Evolutionary conservation across 2,113 vertebrate genomes (phyloP), one percentile per base, ranked within the genome.

Genomic region (Montifringilla adamsi): DNA sequence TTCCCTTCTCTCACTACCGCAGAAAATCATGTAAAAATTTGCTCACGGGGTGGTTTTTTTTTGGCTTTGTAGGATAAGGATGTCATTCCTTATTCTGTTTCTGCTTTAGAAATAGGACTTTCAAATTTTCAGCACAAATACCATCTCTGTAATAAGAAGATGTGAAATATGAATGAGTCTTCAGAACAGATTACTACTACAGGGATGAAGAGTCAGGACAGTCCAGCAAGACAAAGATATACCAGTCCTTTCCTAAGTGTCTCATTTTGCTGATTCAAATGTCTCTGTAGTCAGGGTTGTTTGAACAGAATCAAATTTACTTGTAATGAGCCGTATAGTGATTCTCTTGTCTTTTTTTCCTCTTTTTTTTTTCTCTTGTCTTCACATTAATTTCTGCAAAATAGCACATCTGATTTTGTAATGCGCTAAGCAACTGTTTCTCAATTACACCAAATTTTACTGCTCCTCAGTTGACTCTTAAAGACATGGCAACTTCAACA

Each of bases 281-380:
- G n/a, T 67, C 69, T 88, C 75, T 80, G 55, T 85, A 94, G 72
- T 95, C 91, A 95, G 90, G 87, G 84, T 77, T 95, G 87, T 95
- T 95, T 94, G 89, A 95, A 89, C 84, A 90, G 84, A 92, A 93
- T 93, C 91, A 95, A 94, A 97, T 94, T 95, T 95, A 70, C 86
- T 97, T 93, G 84, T 95, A 96, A 97, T 94, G 94, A 94, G 77
- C 84, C 91, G 68, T 96, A 81, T 37, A 96, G 84, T 58, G 77
- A 95, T 92, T 93, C 52, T 84, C 64, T 55, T 81, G 68, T 56
- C 56, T 77, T 70, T 70, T 77, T 58, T 56, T 33, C 11, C 26
- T 2, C 2, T 9, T 55, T 66, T 63, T 78, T 44, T 93, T 88
- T 90, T 13, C 64, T 90, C 64, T 90, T 90, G 83, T 86, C 89